Evolutionary conservation across 2,797 vertebrate genomes (phyloP), one percentile per base, ranked within the genome.

Genomic region (Platyrinchus mystaceus): DNA sequence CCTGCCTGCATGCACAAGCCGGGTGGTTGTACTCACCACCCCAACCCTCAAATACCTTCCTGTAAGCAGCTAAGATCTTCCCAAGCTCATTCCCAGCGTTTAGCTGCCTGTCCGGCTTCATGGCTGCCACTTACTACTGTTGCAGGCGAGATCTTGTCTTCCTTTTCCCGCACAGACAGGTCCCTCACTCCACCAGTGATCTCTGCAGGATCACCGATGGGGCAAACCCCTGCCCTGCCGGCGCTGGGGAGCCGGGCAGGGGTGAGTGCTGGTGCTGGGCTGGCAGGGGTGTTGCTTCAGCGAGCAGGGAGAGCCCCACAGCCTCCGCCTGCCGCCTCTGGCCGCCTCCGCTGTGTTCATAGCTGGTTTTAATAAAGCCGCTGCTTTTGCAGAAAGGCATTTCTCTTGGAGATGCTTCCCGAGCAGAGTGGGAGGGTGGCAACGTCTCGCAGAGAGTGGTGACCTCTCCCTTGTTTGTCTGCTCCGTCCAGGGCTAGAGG

Each of bases 351-450:
- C 73, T 36, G 64, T 10, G 41, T 12, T 93, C 75, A 10, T 18
- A 80, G 74, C 94, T 84, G 90, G 24, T 90, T 96, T 84, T 68
- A 96, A 96, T 95, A 93, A 94, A 93, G 49, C 75, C 41, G 68
- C 85, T 91, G 89, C 27, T 41, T 81, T 64, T 87, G 93, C 85
- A 87, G 84, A 93, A 93, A 94, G 63, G 80, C 87, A 79, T 95
- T 93, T 94, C 63, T 55, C 79, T 63, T 9, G 74, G 77, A 95
- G 83, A 84, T 50, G 46, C 84, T 95, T 93, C 92, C 82, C 43
- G 15, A 82, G 79, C 64, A 21, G 90, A 79, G 76, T 76, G 75
- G 87, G 91, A 94, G 76, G 86, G 77, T 95, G 94, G 93, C 68
- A 87, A 24, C 5, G 13, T 91, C 90, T 90, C 7, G 1, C 43